Percentiles rank a stretch among this genome's conserved stretches.
Evolutionary conservation across 1,140 invertebrate species (phyloP).

Genomic region (Prorops nasuta): DNA sequence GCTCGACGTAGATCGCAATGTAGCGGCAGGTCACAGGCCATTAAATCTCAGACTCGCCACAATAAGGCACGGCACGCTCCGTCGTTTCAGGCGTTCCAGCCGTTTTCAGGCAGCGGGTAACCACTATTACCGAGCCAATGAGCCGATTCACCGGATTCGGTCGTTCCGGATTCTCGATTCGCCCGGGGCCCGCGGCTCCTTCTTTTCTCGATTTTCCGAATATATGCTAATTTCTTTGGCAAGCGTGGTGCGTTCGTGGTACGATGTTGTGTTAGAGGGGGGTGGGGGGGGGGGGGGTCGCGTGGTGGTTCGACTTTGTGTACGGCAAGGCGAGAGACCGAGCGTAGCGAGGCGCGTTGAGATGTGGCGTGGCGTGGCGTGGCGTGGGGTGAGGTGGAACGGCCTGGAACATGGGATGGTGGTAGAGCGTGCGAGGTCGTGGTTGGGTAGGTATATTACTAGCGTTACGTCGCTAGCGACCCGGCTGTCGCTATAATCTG

Average conservation of each 20-base stretch:
- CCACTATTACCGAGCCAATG: conserved; percentile 53
- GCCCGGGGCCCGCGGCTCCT: too few relatives aligned
- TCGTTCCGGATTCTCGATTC: conserved; percentile 38
- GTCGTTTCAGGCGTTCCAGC: conserved; percentile 34
- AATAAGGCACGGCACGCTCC: conserved; percentile 49
- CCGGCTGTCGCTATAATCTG: conserved; percentile 56
- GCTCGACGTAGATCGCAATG: conserved; percentile 8
- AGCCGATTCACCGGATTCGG: conserved; percentile 40
- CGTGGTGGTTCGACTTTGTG: neutral
- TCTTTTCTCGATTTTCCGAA: too few relatives aligned
- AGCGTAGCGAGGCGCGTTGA: neutral
- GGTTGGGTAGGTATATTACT: conserved; percentile 31
- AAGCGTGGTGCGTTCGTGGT: too few relatives aligned
- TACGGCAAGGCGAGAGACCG: too few relatives aligned
- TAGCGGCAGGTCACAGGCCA: conserved; percentile 44
- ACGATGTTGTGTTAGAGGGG: too few relatives aligned
- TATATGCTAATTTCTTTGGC: too few relatives aligned
- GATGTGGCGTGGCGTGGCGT: neutral
- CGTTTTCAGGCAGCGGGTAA: conserved; percentile 43
- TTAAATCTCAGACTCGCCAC: conserved; percentile 45
- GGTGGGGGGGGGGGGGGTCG: neutral
- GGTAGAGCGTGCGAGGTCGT: conserved; percentile 6
- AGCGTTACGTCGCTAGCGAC: conserved; percentile 31
- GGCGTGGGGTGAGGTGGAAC: neutral
- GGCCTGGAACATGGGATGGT: neutral